Conservation (phyloP, 2,888 invertebrate genomes). For the Autographa pulchrina region DNA sequence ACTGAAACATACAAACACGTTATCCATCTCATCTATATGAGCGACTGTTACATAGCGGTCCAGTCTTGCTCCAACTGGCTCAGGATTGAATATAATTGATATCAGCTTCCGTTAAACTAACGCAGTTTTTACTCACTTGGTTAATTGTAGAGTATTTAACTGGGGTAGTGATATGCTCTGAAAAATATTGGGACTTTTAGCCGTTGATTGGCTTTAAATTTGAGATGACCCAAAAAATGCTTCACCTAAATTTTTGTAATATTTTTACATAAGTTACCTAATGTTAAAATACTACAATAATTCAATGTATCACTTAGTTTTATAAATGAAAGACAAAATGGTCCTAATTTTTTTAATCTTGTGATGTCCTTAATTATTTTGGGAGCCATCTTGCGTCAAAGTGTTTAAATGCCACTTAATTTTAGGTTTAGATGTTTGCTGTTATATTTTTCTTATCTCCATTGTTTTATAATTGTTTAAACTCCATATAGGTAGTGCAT, state of each 20-base stretch:
- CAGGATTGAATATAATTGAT: conserved; percentile 54
- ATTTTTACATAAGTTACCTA: no score
- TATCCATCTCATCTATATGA: conserved; percentile 17
- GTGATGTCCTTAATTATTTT: no score
- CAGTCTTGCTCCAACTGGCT: conserved; percentile 59
- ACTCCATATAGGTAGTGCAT: neutral
- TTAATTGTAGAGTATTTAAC: conserved; percentile 34
- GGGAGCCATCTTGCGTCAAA: no score
- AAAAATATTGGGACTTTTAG: neutral
- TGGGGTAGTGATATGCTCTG: neutral
- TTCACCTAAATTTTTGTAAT: no score
- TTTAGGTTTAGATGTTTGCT: no score
- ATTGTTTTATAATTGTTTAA: neutral
- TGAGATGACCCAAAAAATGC: neutral
- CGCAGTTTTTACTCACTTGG: conserved; percentile 39
- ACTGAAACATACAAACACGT: conserved; percentile 28
- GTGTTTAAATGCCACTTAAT: no score
- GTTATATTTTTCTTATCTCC: no score
- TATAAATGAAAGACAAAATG: no score
- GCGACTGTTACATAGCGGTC: conserved; percentile 61
- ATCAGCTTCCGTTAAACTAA: conserved; percentile 46
- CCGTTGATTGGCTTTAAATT: neutral
- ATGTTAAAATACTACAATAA: no score
- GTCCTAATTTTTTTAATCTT: no score
- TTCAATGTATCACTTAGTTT: no score